phyloP scores from a whole-genome alignment of 2,113 vertebrate genomes.

The Siphamia tubifer region DNA sequence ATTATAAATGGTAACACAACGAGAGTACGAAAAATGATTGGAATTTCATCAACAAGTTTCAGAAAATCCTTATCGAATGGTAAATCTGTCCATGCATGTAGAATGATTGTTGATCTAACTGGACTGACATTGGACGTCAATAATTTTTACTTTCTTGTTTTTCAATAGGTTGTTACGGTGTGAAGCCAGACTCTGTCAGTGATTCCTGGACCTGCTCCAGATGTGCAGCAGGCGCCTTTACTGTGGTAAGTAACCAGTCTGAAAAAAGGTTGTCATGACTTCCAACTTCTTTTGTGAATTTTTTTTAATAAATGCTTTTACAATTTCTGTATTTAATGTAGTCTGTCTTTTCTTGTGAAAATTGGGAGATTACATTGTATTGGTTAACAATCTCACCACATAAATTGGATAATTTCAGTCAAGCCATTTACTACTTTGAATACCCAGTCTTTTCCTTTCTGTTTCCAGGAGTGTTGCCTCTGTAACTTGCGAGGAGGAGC shows the following conservation, averaged over 20 bases:
- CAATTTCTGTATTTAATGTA: no score
- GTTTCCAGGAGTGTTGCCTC: constrained; percentile 90
- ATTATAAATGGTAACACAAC: not conserved
- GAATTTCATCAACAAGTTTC: not conserved
- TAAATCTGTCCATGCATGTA: not conserved
- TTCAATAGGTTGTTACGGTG: constrained; percentile 96
- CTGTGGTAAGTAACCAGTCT: constrained; percentile 81
- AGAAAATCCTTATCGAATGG: not conserved
- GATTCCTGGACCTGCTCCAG: constrained; percentile 90
- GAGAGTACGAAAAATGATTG: not conserved
- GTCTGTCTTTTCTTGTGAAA: not conserved
- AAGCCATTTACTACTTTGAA: not conserved
- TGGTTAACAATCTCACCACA: no score
- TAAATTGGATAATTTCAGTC: no score
- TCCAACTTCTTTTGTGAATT: no score
- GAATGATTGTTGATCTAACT: not conserved
- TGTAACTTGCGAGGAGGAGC: constrained; percentile 95
- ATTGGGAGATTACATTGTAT: not conserved
- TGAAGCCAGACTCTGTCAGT: constrained; percentile 83
- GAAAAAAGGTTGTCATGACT: not conserved
- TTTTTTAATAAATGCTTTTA: no score
- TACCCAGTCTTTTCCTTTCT: constrained; percentile 1
- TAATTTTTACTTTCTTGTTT: not conserved
- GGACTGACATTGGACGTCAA: not conserved
- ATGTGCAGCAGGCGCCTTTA: constrained; percentile 85